These are phyloP conservation scores for Etheostoma nigrum DNA, from an alignment of 2,797 vertebrate species.

Conservation along the genomic window DNA sequence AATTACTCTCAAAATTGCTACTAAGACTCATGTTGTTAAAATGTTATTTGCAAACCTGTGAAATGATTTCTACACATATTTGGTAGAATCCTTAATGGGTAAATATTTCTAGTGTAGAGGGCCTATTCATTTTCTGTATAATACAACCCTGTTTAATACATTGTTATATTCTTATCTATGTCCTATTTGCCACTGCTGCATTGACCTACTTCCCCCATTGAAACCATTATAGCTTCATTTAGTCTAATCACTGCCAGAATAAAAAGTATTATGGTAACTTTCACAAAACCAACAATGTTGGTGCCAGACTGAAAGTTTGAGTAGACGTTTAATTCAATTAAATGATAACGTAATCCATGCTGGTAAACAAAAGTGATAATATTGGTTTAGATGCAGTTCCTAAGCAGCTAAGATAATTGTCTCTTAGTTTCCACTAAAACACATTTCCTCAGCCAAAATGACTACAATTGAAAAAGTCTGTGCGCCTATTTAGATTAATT, in stretches of 20 bases:
- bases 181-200: not conserved
- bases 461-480: not conserved
- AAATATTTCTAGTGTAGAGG: not conserved
- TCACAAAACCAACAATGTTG: not conserved
- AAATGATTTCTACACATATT: not conserved
- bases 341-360: not conserved
- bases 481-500: not conserved
- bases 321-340: conserved; percentile 9
- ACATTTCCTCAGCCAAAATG: not conserved
- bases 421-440: not conserved
- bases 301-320: conserved; percentile 7
- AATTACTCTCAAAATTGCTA: not conserved
- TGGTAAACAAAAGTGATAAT: not conserved
- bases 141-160: not conserved
- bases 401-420: not conserved
- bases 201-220: conserved; percentile 2
- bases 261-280: not conserved
- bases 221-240: conserved; percentile 9
- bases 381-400: not conserved
- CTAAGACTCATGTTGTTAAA: not conserved
- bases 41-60: not conserved
- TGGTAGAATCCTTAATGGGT: not conserved
- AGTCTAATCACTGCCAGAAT: not conserved
- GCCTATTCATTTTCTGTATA: not conserved
- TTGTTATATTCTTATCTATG: not conserved